Evolutionary conservation across 2,797 vertebrate genomes (phyloP).

Genomic region (Gallinago nigripennis): DNA sequence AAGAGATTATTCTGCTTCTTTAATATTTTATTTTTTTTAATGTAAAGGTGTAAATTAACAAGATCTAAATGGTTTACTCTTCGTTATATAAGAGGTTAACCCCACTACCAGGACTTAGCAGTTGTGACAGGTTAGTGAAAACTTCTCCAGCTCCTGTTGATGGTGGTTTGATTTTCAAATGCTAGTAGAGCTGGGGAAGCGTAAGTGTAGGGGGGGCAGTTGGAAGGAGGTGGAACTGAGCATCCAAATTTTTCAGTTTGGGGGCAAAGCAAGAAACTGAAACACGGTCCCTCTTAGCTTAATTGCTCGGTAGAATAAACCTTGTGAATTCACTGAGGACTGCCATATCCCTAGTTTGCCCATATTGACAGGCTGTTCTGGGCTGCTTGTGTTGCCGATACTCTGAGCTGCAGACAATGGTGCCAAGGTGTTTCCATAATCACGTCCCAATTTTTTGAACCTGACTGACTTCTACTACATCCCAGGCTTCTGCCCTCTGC

Average conservation of each 20-base stretch:
- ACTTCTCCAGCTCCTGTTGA: fast-evolving
- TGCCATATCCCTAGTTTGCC: neutral
- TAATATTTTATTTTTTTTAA: neutral
- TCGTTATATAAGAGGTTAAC: neutral
- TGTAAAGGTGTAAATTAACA: neutral
- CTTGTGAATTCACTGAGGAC: neutral
- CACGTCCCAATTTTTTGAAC: neutral
- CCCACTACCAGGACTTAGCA: neutral
- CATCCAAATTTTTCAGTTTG: neutral
- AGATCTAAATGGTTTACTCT: neutral
- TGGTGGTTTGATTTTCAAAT: neutral
- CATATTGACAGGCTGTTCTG: neutral
- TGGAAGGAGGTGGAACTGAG: neutral
- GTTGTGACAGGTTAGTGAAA: neutral
- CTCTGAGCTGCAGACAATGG: neutral
- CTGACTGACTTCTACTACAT: neutral
- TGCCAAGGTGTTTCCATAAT: neutral
- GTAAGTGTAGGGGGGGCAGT: fast-evolving
- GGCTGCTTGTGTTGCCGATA: neutral
- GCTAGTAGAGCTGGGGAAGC: neutral
- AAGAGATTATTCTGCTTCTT: neutral
- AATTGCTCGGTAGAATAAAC: neutral
- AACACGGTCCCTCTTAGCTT: neutral
- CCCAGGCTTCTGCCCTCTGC: neutral
- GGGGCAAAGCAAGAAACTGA: neutral